Percentiles rank a stretch among this genome's conserved stretches.
These are phyloP conservation scores for Apis dorsata DNA, from an alignment of 1,140 invertebrate genomes.

Conservation along the genomic window DNA sequence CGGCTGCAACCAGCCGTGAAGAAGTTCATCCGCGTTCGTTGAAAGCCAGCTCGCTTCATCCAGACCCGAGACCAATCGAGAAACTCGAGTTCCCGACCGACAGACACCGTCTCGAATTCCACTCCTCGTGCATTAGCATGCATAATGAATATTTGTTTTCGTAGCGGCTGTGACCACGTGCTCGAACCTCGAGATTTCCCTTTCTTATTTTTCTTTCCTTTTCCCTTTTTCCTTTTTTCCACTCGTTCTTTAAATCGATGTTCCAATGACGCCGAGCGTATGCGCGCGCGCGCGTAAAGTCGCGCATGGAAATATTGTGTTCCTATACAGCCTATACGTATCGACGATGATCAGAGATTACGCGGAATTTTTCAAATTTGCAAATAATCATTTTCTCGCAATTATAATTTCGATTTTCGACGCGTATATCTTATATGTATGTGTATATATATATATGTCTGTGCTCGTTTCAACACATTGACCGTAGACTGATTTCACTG, in stretches of 20 bases:
- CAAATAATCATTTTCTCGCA: no score
- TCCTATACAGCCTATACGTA: no score
- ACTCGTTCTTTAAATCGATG: not conserved
- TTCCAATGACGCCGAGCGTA: not conserved
- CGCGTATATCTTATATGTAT: no score
- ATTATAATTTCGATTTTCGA: no score
- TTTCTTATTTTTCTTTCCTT: not conserved
- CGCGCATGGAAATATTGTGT: no score
- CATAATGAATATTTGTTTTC: constrained; percentile 24
- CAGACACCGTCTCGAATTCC: constrained; percentile 8
- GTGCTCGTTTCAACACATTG: no score
- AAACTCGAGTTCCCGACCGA: constrained; percentile 24
- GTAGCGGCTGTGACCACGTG: not conserved
- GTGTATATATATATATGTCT: no score
- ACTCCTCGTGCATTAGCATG: not conserved
- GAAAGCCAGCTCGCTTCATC: not conserved
- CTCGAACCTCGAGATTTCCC: not conserved
- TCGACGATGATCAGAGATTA: no score
- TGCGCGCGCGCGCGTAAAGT: no score
- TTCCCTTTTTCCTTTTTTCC: not conserved
- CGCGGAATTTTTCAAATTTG: no score
- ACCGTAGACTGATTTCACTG: no score
- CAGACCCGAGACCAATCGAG: constrained; percentile 3
- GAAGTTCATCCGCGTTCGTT: not conserved
- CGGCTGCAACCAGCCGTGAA: no score